A percentile compares a stretch with the other conserved stretches of the same genome.
These are phyloP conservation scores for Sapajus apella DNA, from an alignment of 2,113 vertebrate genomes.

Conservation along the genomic window DNA sequence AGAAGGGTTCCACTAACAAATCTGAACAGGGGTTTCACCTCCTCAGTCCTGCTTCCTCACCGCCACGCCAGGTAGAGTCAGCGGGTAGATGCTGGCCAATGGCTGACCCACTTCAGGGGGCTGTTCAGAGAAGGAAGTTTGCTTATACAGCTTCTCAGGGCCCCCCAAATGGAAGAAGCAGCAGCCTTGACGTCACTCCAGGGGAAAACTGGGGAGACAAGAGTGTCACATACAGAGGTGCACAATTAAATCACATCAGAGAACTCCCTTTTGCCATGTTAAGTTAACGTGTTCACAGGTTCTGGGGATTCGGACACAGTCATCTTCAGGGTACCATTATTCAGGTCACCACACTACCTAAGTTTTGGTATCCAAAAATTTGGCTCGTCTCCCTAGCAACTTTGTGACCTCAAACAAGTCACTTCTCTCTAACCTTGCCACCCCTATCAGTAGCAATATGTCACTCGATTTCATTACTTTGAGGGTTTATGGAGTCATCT, in stretches of 20 bases:
- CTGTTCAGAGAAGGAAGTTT: neutral
- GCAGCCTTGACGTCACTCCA: neutral
- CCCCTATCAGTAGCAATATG: neutral
- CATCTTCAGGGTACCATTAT: neutral
- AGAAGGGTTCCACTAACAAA: neutral
- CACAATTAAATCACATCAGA: neutral
- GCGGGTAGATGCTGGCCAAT: rapidly evolving
- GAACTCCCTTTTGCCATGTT: neutral
- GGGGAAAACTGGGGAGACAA: neutral
- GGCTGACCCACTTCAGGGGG: neutral
- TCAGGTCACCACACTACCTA: neutral
- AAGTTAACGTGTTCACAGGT: neutral
- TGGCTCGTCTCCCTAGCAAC: neutral
- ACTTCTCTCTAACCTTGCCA: neutral
- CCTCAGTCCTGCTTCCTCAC: neutral
- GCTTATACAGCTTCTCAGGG: neutral
- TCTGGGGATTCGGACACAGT: neutral
- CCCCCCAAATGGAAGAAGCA: neutral
- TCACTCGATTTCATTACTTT: neutral
- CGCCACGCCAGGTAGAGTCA: neutral
- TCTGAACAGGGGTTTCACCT: neutral
- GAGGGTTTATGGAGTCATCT: neutral
- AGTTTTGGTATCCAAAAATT: neutral
- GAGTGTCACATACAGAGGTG: neutral
- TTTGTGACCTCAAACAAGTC: neutral